Evolutionary conservation across 2,797 vertebrate species (phyloP).

Genomic region (Acanthiza pusilla): DNA sequence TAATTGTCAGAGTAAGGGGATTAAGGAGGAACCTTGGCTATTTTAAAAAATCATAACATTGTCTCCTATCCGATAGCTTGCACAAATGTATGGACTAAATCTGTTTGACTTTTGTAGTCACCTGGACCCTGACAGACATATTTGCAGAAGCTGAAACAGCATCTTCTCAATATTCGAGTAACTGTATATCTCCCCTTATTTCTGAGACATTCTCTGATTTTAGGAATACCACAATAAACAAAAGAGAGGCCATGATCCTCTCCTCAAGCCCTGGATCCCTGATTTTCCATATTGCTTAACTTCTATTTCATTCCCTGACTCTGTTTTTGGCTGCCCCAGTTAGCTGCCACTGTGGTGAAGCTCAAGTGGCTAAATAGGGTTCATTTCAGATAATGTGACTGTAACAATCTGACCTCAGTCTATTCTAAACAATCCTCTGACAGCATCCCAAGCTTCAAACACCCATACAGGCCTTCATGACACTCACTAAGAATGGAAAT

Average conservation of each 20-base stretch:
- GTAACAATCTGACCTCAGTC: neutral
- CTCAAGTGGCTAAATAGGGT: neutral
- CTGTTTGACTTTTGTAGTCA: neutral
- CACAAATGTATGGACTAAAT: neutral
- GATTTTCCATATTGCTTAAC: neutral
- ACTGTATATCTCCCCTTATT: neutral
- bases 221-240: fast-evolving
- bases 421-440: neutral
- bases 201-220: neutral
- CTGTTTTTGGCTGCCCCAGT: neutral
- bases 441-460: neutral
- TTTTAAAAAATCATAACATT: neutral
- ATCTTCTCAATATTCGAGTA: neutral
- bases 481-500: neutral
- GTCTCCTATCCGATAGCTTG: neutral
- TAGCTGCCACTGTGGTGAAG: neutral
- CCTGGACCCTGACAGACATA: neutral
- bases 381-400: neutral
- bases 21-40: neutral
- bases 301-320: neutral
- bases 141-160: neutral
- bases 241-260: fast-evolving
- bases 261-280: neutral
- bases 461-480: neutral
- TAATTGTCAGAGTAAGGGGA: neutral